These are phyloP conservation scores for Aulostomus chinensis DNA, from an alignment of 2,797 vertebrate genomes.

Conservation along the genomic window DNA sequence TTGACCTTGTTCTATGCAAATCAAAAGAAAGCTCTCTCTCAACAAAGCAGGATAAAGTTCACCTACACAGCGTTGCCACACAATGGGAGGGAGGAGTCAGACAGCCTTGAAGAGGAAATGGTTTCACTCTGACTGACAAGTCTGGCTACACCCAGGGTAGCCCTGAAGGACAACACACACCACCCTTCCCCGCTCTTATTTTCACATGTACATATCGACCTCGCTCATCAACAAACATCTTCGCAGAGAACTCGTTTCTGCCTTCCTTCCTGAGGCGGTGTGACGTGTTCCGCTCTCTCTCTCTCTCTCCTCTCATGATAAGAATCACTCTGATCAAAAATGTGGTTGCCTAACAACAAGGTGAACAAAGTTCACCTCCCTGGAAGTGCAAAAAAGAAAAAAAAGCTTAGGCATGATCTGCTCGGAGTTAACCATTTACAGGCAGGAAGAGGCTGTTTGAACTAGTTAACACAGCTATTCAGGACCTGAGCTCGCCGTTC, in stretches of 20 bases:
- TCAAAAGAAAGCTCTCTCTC: conserved; percentile 51
- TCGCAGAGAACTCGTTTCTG: conserved; percentile 25
- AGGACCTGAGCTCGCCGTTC: conserved; percentile 31
- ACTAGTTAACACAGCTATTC: conserved; percentile 38
- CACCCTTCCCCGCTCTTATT: conserved; percentile 18
- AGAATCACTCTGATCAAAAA: conserved; percentile 43
- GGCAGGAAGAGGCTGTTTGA: conserved; percentile 45
- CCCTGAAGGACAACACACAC: conserved; percentile 51
- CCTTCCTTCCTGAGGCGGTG: conserved; percentile 34
- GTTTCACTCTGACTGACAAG: conserved; percentile 65
- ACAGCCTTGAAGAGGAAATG: conserved; percentile 72
- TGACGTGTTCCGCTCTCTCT: conserved; percentile 12
- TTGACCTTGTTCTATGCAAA: conserved; percentile 67
- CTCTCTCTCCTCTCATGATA: conserved; percentile 34
- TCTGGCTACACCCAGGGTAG: conserved; percentile 63
- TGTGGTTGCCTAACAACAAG: conserved; percentile 55
- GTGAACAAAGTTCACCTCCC: conserved; percentile 59
- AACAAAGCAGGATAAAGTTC: conserved; percentile 72
- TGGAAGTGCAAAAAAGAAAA: conserved; percentile 26
- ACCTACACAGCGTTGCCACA: conserved; percentile 57
- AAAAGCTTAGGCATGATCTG: conserved; percentile 42
- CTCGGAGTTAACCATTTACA: conserved; percentile 71
- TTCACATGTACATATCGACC: conserved; percentile 31
- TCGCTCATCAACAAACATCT: conserved; percentile 34
- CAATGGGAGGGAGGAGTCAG: conserved; percentile 72